Evolutionary conservation across 2,888 invertebrate species (phyloP).

Genomic region (Anticlea derivata): DNA sequence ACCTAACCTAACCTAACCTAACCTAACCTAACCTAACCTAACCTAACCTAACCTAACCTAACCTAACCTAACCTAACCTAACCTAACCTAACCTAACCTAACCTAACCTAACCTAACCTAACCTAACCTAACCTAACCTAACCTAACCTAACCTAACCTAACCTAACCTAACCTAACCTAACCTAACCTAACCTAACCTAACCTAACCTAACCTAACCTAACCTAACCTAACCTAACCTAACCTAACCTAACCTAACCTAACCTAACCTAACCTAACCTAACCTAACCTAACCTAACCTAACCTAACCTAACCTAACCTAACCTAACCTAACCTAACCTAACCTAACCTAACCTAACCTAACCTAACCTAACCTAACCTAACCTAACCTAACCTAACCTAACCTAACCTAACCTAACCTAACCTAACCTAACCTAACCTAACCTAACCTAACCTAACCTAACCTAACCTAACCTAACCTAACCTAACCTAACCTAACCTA

Average conservation of each 20-base stretch:
- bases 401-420: conserved; percentile 32
- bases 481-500: conserved; percentile 39
- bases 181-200: conserved; percentile 35
- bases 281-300: conserved; percentile 36
- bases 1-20: conserved; percentile 33
- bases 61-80: conserved; percentile 23
- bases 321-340: conserved; percentile 39
- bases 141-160: conserved; percentile 34
- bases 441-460: conserved; percentile 34
- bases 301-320: conserved; percentile 36
- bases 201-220: conserved; percentile 30
- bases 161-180: conserved; percentile 32
- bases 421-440: conserved; percentile 24
- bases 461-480: conserved; percentile 42
- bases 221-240: conserved; percentile 33
- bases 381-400: conserved; percentile 31
- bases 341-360: conserved; percentile 38
- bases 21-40: conserved; percentile 27
- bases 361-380: conserved; percentile 35
- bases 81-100: conserved; percentile 30
- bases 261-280: conserved; percentile 35
- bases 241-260: conserved; percentile 40
- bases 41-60: conserved; percentile 33
- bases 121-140: conserved; percentile 34
- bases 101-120: conserved; percentile 32